A percentile compares a stretch with the other conserved stretches of the same genome.
Evolutionary conservation across 2,888 invertebrate genomes (phyloP).

Genomic region (Tetramorium bicarinatum): DNA sequence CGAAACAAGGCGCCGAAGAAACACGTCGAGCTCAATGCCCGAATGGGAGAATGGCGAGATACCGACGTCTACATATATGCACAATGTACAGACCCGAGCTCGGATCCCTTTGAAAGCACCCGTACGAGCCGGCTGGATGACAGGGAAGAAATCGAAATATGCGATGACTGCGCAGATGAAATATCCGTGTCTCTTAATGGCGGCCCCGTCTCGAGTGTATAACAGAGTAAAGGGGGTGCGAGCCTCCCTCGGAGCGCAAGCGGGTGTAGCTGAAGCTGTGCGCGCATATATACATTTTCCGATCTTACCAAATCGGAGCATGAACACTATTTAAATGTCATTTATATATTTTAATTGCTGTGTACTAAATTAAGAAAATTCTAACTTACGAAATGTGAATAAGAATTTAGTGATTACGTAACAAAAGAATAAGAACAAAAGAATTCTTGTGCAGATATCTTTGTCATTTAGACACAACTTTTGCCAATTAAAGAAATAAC

Average conservation of each 20-base stretch:
- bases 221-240: constrained; percentile 62
- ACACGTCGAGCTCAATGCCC: constrained; percentile 60
- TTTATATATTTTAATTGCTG: background rate
- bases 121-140: constrained; percentile 79
- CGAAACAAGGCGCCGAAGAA: constrained; percentile 75
- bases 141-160: constrained; percentile 82
- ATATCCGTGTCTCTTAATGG: constrained; percentile 81
- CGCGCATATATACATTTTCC: background rate
- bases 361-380: background rate
- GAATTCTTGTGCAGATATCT: background rate
- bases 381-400: background rate
- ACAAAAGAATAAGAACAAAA: background rate
- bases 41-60: constrained; percentile 59
- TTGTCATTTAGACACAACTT: background rate
- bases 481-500: background rate
- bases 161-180: constrained; percentile 83
- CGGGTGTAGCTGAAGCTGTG: constrained; percentile 61
- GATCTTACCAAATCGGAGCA: background rate
- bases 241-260: constrained; percentile 60
- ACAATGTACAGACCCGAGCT: constrained; percentile 71
- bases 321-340: background rate
- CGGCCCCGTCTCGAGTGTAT: constrained; percentile 74
- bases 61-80: constrained; percentile 69
- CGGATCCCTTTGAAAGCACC: constrained; percentile 78
- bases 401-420: background rate